phyloP scores from a whole-genome alignment of 2,797 vertebrate species.

The Eupleurogrammus muticus region DNA sequence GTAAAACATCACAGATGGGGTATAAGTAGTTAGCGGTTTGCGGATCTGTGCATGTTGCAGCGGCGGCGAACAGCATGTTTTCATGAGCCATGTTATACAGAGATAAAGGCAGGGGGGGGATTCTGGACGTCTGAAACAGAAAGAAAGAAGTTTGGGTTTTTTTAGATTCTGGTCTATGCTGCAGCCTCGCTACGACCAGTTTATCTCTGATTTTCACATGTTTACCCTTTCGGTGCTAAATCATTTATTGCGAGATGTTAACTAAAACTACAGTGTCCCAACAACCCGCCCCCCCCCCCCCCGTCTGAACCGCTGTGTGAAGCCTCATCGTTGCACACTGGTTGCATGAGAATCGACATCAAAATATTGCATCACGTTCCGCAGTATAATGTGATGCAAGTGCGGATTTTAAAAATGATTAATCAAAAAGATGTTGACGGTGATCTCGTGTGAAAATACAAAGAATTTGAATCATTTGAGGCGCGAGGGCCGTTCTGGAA shows the following conservation, averaged over 20 bases:
- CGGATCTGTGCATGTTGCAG: slow-evolving; percentile 42
- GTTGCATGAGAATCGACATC: slow-evolving; percentile 11
- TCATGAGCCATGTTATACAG: slow-evolving; percentile 22
- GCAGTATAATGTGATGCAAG: neutral
- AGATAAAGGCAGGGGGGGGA: slow-evolving; percentile 16
- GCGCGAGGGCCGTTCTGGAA: neutral
- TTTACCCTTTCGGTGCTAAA: neutral
- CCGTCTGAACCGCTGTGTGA: too few relatives aligned
- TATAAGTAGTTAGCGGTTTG: slow-evolving; percentile 54
- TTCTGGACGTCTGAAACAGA: neutral
- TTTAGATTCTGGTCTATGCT: slow-evolving; percentile 4
- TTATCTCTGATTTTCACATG: neutral
- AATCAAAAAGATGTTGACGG: slow-evolving; percentile 9
- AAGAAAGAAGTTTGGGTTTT: slow-evolving; percentile 13
- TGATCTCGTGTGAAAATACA: slow-evolving; percentile 1
- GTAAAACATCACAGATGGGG: slow-evolving; percentile 75
- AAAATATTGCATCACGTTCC: slow-evolving; percentile 7
- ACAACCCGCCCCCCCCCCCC: too few relatives aligned
- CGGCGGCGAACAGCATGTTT: slow-evolving; percentile 35
- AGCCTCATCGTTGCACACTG: neutral
- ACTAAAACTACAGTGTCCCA: neutral
- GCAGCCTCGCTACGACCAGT: slow-evolving; percentile 17
- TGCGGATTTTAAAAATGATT: slow-evolving; percentile 5
- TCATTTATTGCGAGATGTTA: neutral
- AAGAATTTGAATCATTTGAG: neutral